A percentile compares a stretch with the other conserved stretches of the same genome.
These are phyloP conservation scores for Leucopsar rothschildi DNA, from an alignment of 2,113 vertebrate genomes.

Conservation along the genomic window DNA sequence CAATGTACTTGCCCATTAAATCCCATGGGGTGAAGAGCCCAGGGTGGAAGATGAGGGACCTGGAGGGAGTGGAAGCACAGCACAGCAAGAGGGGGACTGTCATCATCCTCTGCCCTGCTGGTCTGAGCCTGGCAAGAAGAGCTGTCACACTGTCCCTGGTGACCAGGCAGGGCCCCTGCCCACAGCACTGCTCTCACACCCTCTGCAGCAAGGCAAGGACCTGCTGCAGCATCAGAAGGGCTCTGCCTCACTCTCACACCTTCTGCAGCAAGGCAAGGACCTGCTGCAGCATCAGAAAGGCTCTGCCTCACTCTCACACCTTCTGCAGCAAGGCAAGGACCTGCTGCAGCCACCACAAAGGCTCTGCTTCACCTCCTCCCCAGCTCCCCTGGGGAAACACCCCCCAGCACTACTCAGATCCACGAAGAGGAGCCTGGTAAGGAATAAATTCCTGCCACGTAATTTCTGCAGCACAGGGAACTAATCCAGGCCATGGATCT, in stretches of 20 bases:
- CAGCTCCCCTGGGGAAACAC: neutral
- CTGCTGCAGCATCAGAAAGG: neutral
- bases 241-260: neutral
- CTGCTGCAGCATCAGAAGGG: neutral
- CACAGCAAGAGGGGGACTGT: neutral
- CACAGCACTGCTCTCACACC: neutral
- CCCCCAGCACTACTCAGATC: neutral
- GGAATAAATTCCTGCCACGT: neutral
- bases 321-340: neutral
- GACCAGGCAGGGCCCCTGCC: neutral
- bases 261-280: neutral
- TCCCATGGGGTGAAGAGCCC: neutral
- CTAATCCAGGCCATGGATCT: neutral
- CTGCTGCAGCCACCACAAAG: neutral
- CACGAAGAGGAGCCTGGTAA: rapidly evolving
- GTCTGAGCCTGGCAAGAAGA: neutral
- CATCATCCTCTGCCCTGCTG: neutral
- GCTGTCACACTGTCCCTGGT: neutral
- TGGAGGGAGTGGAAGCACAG: neutral
- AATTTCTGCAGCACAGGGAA: neutral
- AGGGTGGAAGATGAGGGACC: neutral
- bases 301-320: neutral
- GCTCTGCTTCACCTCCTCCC: neutral
- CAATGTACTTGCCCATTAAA: neutral
- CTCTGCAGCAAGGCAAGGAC: neutral